Evolutionary conservation across 2,797 vertebrate species (phyloP).

Genomic region (Micromesistius poutassou): DNA sequence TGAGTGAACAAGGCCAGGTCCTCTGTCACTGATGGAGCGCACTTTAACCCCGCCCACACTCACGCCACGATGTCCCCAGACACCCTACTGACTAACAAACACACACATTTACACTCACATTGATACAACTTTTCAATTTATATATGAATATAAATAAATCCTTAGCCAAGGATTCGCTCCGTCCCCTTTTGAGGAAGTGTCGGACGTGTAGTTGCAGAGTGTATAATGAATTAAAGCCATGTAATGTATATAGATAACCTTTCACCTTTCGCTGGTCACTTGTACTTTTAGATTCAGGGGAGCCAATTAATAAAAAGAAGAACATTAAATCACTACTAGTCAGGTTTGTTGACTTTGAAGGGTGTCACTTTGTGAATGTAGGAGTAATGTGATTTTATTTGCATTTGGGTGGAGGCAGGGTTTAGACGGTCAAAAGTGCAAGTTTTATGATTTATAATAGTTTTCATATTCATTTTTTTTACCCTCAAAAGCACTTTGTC

Average conservation of each 20-base stretch:
- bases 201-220: constrained; percentile 10
- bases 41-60: constrained; percentile 67
- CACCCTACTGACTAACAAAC: constrained; percentile 15
- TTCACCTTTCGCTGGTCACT: constrained; percentile 57
- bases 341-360: constrained; percentile 54
- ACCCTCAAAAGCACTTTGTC: constrained; percentile 32
- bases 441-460: constrained; percentile 28
- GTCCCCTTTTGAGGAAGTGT: not conserved
- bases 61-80: not conserved
- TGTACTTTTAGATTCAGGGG: constrained; percentile 52
- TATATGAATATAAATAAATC: not conserved
- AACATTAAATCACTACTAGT: constrained; percentile 41
- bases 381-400: constrained; percentile 26
- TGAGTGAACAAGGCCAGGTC: constrained; percentile 53
- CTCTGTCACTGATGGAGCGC: constrained; percentile 64
- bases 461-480: constrained; percentile 8
- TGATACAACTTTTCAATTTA: constrained; percentile 14
- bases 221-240: constrained; percentile 42
- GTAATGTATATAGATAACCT: constrained; percentile 46
- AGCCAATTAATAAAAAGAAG: constrained; percentile 32
- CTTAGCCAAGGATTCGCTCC: constrained; percentile 37
- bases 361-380: constrained; percentile 55
- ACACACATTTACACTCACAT: constrained; percentile 8
- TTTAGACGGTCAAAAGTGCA: constrained; percentile 37
- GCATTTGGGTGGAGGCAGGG: not conserved